A percentile compares a stretch with the other conserved stretches of the same genome.
Conservation (phyloP, 2,888 invertebrate genomes). For the Metalampra italica region DNA sequence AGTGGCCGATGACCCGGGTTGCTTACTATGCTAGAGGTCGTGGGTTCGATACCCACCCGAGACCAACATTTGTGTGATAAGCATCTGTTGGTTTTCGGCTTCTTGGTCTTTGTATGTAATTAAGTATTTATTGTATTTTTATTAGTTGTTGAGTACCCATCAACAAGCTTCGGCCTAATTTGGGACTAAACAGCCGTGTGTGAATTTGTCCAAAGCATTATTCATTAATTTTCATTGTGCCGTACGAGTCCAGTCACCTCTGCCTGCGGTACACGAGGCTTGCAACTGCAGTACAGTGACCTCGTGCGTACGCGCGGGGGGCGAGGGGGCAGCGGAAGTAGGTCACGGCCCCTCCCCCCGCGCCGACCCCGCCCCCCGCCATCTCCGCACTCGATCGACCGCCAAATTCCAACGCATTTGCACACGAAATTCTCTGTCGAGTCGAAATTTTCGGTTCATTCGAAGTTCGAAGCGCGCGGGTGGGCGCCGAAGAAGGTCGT, state of each 20-base stretch:
- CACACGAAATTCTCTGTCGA: constrained; percentile 34
- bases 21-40: too few relatives aligned
- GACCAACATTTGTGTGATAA: too few relatives aligned
- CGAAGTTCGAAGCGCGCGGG: neutral
- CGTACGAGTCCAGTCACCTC: constrained; percentile 54
- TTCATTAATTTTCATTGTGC: neutral
- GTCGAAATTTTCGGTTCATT: constrained; percentile 17
- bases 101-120: too few relatives aligned
- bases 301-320: constrained; percentile 70
- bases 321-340: constrained; percentile 17
- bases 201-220: too few relatives aligned
- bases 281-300: constrained; percentile 78
- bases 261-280: constrained; percentile 64
- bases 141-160: too few relatives aligned
- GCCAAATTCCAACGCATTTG: constrained; percentile 65
- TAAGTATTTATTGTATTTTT: too few relatives aligned
- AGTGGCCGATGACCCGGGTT: too few relatives aligned
- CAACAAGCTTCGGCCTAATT: too few relatives aligned
- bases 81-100: too few relatives aligned
- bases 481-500: neutral
- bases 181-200: too few relatives aligned
- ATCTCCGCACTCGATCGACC: constrained; percentile 61
- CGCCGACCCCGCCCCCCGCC: constrained; percentile 34
- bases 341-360: constrained; percentile 45
- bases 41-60: too few relatives aligned